Percentiles rank a stretch among this genome's conserved stretches.
Conservation (phyloP, 2,113 vertebrate genomes). For the Narcine bancroftii region DNA sequence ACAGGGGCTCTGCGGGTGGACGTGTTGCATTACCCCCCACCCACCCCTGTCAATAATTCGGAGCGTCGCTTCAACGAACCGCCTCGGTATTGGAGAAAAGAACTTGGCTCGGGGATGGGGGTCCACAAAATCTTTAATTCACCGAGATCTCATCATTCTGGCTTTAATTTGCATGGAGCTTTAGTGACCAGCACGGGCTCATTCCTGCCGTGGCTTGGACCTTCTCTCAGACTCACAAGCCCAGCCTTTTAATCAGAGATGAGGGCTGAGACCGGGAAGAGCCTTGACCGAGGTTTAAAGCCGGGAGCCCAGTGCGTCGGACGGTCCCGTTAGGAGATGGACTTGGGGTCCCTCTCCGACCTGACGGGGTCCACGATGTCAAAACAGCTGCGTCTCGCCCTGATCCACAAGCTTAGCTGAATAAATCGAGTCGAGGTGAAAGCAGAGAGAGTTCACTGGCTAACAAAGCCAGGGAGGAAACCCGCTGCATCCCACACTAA, state of each 20-base stretch:
- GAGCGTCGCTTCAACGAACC: no score
- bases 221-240: slow-evolving; percentile 36
- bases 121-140: not conserved
- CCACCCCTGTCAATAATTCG: no score
- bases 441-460: slow-evolving; percentile 50
- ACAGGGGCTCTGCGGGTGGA: not conserved
- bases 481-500: slow-evolving; percentile 47
- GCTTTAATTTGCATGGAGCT: slow-evolving; percentile 28
- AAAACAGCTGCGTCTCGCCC: slow-evolving; percentile 54
- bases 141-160: not conserved
- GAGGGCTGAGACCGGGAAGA: slow-evolving; percentile 43
- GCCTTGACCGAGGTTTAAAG: slow-evolving; percentile 10
- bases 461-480: slow-evolving; percentile 54
- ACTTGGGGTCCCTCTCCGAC: slow-evolving; percentile 38
- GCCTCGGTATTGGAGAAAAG: not conserved
- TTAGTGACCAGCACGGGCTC: not conserved
- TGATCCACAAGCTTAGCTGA: slow-evolving; percentile 48
- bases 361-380: slow-evolving; percentile 47
- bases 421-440: slow-evolving; percentile 50
- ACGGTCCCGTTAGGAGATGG: slow-evolving; percentile 7
- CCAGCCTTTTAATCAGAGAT: slow-evolving; percentile 40
- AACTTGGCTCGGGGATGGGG: not conserved
- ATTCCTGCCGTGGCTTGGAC: slow-evolving; percentile 35
- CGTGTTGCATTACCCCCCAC: no score
- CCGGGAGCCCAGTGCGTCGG: not conserved